These are phyloP conservation scores for Lethenteron reissneri DNA, from an alignment of 2,113 vertebrate genomes.

Conservation along the genomic window DNA sequence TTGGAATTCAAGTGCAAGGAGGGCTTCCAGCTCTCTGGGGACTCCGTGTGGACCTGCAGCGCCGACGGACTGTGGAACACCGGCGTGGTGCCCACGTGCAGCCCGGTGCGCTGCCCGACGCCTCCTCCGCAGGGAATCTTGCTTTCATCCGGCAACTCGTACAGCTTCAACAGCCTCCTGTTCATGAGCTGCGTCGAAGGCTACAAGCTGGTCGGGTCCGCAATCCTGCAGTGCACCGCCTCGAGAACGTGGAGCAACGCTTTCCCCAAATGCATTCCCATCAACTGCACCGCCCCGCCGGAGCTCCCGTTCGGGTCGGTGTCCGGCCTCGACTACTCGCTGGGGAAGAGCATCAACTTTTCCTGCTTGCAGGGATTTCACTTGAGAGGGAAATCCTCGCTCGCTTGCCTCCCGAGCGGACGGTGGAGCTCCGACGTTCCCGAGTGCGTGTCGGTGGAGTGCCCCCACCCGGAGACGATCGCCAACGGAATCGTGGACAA, in stretches of 20 bases:
- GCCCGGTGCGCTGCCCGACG: constrained; percentile 60
- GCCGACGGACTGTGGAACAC: constrained; percentile 68
- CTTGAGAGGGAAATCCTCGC: constrained; percentile 28
- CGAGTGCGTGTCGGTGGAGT: constrained; percentile 71
- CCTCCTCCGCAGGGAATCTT: constrained; percentile 35
- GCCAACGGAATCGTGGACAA: constrained; percentile 66
- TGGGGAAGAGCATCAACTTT: constrained; percentile 41
- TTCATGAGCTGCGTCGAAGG: constrained; percentile 70
- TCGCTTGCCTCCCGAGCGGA: constrained; percentile 41
- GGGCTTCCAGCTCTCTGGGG: constrained; percentile 59
- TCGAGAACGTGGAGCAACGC: constrained; percentile 74
- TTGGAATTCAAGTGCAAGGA: constrained; percentile 64
- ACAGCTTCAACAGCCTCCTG: constrained; percentile 48
- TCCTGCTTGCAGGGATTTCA: constrained; percentile 65
- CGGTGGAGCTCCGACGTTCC: constrained; percentile 56
- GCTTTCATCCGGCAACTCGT: not conserved
- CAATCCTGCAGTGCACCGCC: constrained; percentile 41
- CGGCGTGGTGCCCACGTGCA: constrained; percentile 35
- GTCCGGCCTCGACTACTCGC: constrained; percentile 27
- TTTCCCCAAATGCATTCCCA: constrained; percentile 57
- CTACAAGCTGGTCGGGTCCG: constrained; percentile 43
- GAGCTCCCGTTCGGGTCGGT: constrained; percentile 45
- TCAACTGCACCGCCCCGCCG: constrained; percentile 46
- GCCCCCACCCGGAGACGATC: constrained; percentile 67
- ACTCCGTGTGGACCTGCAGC: constrained; percentile 55